Evolutionary conservation across 2,888 invertebrate species (phyloP).

Genomic region (Cyclophora punctaria): DNA sequence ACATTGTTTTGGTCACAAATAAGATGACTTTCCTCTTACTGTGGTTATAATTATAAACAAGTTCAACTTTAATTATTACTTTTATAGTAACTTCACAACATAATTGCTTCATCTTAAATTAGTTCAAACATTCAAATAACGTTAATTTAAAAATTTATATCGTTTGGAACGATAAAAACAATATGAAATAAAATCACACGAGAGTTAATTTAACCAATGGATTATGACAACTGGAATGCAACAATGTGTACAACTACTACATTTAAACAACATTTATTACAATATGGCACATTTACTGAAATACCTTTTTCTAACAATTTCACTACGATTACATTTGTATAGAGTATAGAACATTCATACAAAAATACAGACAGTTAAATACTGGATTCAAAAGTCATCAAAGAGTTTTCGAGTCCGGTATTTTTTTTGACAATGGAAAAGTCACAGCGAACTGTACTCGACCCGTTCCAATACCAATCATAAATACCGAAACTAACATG

Average conservation of each 20-base stretch:
- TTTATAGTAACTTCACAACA: background rate
- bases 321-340: no score
- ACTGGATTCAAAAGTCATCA: no score
- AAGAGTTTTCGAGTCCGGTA: no score
- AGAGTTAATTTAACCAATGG: background rate
- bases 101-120: background rate
- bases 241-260: constrained; percentile 16
- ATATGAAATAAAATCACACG: background rate
- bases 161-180: constrained; percentile 40
- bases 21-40: constrained; percentile 30
- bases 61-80: constrained; percentile 5
- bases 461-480: no score
- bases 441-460: no score
- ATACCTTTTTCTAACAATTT: constrained; percentile 11
- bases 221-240: constrained; percentile 42
- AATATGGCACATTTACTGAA: constrained; percentile 36
- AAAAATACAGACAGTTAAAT: constrained; percentile 40
- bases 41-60: constrained; percentile 18
- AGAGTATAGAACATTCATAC: constrained; percentile 39
- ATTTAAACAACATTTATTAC: constrained; percentile 12
- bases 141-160: constrained; percentile 23
- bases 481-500: no score
- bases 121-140: background rate
- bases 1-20: constrained; percentile 27
- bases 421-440: no score